Evolutionary conservation across 2,888 invertebrate species (phyloP).

Genomic region (Nycteola revayana): DNA sequence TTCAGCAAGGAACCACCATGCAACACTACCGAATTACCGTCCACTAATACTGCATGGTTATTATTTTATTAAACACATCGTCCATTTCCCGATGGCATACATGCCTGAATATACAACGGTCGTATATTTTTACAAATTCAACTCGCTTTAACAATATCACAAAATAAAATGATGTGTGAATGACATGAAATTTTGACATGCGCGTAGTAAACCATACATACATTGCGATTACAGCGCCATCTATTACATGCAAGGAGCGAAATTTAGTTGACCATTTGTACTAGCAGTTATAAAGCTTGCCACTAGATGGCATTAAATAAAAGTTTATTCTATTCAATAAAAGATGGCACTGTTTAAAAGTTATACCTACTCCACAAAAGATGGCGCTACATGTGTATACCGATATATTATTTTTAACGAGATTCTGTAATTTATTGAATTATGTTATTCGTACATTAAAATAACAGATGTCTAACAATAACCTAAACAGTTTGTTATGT

Average conservation of each 20-base stretch:
- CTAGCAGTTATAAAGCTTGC: too few relatives aligned
- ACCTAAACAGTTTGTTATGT: too few relatives aligned
- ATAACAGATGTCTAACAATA: too few relatives aligned
- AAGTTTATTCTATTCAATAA: too few relatives aligned
- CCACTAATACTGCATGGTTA: constrained; percentile 45
- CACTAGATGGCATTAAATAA: too few relatives aligned
- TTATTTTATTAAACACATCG: constrained; percentile 43
- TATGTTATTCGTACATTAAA: too few relatives aligned
- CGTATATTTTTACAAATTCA: constrained; percentile 63
- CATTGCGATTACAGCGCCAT: constrained; percentile 44
- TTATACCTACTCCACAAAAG: constrained; percentile 34
- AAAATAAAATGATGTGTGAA: constrained; percentile 71
- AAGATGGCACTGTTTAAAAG: too few relatives aligned
- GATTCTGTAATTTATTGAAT: too few relatives aligned
- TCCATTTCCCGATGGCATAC: constrained; percentile 47
- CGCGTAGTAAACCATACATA: constrained; percentile 49
- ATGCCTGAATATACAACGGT: constrained; percentile 56
- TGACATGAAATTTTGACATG: constrained; percentile 79
- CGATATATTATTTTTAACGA: too few relatives aligned
- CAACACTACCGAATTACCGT: constrained; percentile 37
- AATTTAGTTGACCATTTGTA: too few relatives aligned
- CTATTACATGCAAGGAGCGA: too few relatives aligned
- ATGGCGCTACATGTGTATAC: too few relatives aligned
- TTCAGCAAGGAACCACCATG: constrained; percentile 39
- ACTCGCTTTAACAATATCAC: constrained; percentile 65